These are phyloP conservation scores for Megalopta genalis DNA, from an alignment of 1,140 invertebrate genomes.

Conservation along the genomic window DNA sequence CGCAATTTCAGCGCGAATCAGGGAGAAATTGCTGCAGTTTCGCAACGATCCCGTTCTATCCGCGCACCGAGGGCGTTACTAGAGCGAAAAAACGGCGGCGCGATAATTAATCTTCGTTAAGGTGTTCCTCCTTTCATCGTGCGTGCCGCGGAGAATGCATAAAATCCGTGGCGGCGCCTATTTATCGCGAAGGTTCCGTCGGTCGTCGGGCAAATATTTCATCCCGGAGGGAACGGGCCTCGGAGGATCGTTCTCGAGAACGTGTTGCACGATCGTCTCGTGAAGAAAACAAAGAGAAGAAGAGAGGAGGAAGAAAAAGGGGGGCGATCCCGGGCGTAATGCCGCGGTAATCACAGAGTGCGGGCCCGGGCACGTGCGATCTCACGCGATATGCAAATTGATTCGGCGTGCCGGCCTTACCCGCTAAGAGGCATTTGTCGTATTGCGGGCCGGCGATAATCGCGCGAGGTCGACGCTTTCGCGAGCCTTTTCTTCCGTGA, in stretches of 20 bases:
- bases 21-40: no score
- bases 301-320: no score
- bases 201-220: constrained; percentile 6
- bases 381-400: constrained; percentile 1
- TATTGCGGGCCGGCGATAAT: neutral
- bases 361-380: neutral
- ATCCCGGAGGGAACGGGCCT: neutral
- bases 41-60: no score
- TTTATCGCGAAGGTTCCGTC: neutral
- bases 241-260: neutral
- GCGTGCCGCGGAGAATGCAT: neutral
- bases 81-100: neutral
- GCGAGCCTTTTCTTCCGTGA: neutral
- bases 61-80: neutral
- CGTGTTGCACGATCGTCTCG: neutral
- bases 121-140: constrained; percentile 3
- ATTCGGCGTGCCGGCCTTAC: neutral
- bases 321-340: neutral
- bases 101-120: neutral
- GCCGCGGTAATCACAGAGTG: constrained; percentile 1
- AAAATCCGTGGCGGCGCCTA: neutral
- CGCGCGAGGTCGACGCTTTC: neutral
- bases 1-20: no score
- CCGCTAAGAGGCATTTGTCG: constrained; percentile 3
- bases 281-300: neutral